Conservation (phyloP, 37 sponge, comb jelly and placozoan genomes). For the Ephydatia muelleri region DNA sequence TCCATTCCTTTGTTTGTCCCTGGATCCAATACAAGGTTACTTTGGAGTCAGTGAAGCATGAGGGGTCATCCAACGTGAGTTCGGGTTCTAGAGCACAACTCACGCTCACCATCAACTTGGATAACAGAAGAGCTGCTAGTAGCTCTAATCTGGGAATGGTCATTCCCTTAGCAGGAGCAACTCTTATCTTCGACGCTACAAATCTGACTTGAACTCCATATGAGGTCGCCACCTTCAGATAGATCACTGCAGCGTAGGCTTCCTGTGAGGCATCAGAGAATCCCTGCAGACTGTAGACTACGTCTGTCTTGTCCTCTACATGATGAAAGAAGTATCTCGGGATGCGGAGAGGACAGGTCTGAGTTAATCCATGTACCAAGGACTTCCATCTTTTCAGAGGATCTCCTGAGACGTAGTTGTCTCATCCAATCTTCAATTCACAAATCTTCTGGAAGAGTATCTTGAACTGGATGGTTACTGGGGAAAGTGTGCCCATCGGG, state of each 20-base stretch:
- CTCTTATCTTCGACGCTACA: conserved; percentile 30
- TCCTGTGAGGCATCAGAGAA: conserved; percentile 31
- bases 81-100: no score
- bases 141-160: conserved; percentile 37
- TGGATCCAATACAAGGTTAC: conserved; percentile 41
- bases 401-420: conserved; percentile 11
- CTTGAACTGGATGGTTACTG: conserved; percentile 17
- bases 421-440: neutral
- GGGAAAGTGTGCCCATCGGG: neutral
- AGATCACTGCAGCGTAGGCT: conserved; percentile 38
- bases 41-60: conserved; percentile 37
- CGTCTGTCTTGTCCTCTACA: neutral
- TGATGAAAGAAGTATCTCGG: conserved; percentile 6
- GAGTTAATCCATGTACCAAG: neutral
- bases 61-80: no score
- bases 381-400: neutral
- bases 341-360: neutral
- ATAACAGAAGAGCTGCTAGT: no score
- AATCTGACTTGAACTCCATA: neutral
- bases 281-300: neutral
- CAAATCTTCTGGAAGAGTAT: conserved; percentile 18
- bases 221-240: neutral
- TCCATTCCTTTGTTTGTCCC: conserved; percentile 22
- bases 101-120: neutral
- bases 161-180: neutral